Evolutionary conservation across 2,797 vertebrate genomes (phyloP), one percentile per base, ranked within the genome.

Genomic region (Arnoldichthys spilopterus): DNA sequence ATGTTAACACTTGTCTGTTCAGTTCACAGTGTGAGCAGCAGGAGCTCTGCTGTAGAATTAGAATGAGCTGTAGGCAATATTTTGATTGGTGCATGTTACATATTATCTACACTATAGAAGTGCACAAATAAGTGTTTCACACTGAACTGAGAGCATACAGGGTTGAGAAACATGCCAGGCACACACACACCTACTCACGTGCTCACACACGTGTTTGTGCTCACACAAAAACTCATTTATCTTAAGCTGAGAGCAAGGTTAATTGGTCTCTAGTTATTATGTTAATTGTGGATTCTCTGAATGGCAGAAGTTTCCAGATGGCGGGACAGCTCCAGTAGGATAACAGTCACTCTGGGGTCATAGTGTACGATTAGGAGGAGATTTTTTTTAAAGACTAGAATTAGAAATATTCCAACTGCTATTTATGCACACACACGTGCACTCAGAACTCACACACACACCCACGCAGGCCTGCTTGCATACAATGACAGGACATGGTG

Each of bases 221-320:
- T 51, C 32, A 49, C 72, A 53, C 37, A 47, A 26, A 49, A 47
- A 26, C 63, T 34, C 32, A 67, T 56, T 51, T 56, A 68, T 56
- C 69, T 37, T 71, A 71, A 34, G 69, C 28, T 56, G 69, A 71
- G 69, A 71, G 69, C 69, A 40, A 71, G 69, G 69, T 71, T 56
- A 71, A 56, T 56, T 71, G 51, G 69, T 56, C 30, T 37, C 69
- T 56, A 40, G 69, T 71, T 56, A 71, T 71, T 71, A 71, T 71
- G 69, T 18, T 71, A 71, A 71, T 71, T 56, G 69, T 71, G 32
- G 32, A 56, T 54, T 71, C 51, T 71, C 49, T 56, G 51, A 71
- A 53, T 70, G 49, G 47, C 47, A 32, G 47, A 54, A 71, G 28
- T 71, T 71, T 71, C 69, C 69, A 71, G 49, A 71, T 54, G 69